phyloP scores from a whole-genome alignment of 1,140 invertebrate genomes.

The honey bee (Apis mellifera) region Amel_HAv3.1 CM009936.2:6069001-6069500 shows the following conservation, averaged over 20 bases:
- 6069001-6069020: not conserved
- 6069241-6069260: too few relatives aligned
- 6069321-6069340: not conserved
- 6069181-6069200: not conserved
- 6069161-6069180: too few relatives aligned
- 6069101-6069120: too few relatives aligned
- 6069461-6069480: constrained; percentile 56
- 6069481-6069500: constrained; percentile 68
- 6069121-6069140: too few relatives aligned
- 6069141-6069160: not conserved
- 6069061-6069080: too few relatives aligned
- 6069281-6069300: too few relatives aligned
- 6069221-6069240: not conserved
- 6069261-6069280: too few relatives aligned
- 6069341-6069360: constrained; percentile 21
- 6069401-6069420: constrained; percentile 59
- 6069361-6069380: not conserved
- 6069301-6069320: too few relatives aligned
- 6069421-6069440: constrained; percentile 63
- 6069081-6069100: too few relatives aligned
- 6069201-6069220: not conserved
- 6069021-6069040: too few relatives aligned
- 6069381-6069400: constrained; percentile 41
- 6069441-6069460: constrained; percentile 59
- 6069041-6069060: too few relatives aligned